Base-by-base conservation (phyloP, 2,888 invertebrate species). In the Odontomyia ornata region DNA sequence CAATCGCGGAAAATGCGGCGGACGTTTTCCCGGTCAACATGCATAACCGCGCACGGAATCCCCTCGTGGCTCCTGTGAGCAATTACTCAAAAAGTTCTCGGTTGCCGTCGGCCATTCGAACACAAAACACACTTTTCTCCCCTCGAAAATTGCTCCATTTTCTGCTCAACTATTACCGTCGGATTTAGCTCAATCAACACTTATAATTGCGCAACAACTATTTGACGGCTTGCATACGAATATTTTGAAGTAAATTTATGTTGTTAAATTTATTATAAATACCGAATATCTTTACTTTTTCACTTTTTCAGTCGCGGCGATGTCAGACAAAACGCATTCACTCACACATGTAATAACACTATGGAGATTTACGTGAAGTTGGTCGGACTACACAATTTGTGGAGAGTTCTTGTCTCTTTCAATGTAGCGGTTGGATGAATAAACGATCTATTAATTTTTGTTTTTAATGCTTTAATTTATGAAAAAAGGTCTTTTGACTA, bases 281-380 rank as follows among this genome's bases (percentile, higher is more conserved):
- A 72, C 52, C 28, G 75, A 67, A 77, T 56, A 79, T 77, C 47
- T 46, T 75, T 75, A 76, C 56, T 76, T 77, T 78, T 78, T 87
- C 86, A 89, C 89, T 80, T 87, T 86, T 86, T 87, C 87, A 88
- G 87, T 88, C 89, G 88, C 89, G 89, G 89, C 89, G 89, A 89
- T 89, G 89, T 90, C 89, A 88, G 88, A 88, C 88, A 88, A 89
- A 80, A 80, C 79, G 78, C 80, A 89, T 88, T 88, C 88, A 89
- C 89, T 89, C 88, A 89, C 89, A 85, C 85, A 81, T 88, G 88
- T 79, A 79, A 75, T 75, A 77, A 77, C 77, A 77, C 76, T 79
- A 43, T 72, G 60, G 43, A 75, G 27, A 47, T 1, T n/a, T 9
- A 23, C 9, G 4, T 75, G 75, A 75, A 75, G 64, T 64, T 75